Evolutionary conservation across 2,113 vertebrate genomes (phyloP).

Genomic region (Dicerorhinus sumatrensis): DNA sequence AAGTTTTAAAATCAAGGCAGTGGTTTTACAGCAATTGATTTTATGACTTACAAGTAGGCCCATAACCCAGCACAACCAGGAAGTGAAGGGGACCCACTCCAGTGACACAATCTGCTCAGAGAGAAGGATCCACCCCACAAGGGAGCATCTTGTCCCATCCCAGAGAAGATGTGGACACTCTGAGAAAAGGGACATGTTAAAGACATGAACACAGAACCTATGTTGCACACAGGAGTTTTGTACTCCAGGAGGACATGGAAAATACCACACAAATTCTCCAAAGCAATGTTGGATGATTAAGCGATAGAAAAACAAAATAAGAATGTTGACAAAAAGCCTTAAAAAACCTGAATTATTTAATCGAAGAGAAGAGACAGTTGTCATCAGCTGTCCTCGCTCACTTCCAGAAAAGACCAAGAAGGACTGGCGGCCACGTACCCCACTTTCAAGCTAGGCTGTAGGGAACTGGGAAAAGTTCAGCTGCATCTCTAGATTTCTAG

Average conservation of each 20-base stretch:
- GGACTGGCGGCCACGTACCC: rapidly evolving
- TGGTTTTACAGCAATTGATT: rapidly evolving
- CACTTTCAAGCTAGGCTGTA: background rate
- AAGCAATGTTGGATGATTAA: rapidly evolving
- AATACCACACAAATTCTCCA: rapidly evolving
- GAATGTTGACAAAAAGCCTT: background rate
- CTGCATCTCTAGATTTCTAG: rapidly evolving
- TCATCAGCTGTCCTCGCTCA: background rate
- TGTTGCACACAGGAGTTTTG: rapidly evolving
- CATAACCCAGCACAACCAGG: rapidly evolving
- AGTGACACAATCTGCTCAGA: rapidly evolving
- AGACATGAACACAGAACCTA: rapidly evolving
- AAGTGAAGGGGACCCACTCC: rapidly evolving
- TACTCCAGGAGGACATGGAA: rapidly evolving
- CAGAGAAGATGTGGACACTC: rapidly evolving
- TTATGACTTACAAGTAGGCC: rapidly evolving
- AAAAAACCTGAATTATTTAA: background rate
- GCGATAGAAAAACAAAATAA: background rate
- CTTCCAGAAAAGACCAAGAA: background rate
- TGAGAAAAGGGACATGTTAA: rapidly evolving
- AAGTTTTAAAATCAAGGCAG: too few species aligned
- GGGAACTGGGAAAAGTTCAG: rapidly evolving
- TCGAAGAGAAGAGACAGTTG: background rate
- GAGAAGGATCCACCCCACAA: rapidly evolving
- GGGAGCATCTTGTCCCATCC: rapidly evolving